These are phyloP conservation scores for Achatina immaculata DNA, from an alignment of 1,140 invertebrate genomes.

Conservation along the genomic window DNA sequence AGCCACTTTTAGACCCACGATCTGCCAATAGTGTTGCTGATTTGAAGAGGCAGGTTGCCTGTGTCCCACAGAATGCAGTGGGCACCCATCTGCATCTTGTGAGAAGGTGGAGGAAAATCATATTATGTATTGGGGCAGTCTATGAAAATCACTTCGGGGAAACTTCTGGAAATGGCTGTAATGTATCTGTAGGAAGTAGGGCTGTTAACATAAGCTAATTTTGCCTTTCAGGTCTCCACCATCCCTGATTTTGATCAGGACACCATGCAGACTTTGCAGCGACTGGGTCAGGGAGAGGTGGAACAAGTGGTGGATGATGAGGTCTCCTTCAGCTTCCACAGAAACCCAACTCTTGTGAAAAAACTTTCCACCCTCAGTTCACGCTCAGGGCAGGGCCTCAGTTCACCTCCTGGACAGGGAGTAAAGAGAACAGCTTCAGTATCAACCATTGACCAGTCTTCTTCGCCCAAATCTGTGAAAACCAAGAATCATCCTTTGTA, in stretches of 20 bases:
- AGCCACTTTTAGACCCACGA: too few species aligned
- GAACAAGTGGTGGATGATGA: slow-evolving; percentile 49
- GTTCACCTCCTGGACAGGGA: background rate
- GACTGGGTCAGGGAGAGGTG: slow-evolving; percentile 16
- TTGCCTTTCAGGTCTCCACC: slow-evolving; percentile 14
- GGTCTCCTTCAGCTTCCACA: slow-evolving; percentile 51
- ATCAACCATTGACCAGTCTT: background rate
- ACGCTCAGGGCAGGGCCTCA: background rate
- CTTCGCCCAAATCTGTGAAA: background rate
- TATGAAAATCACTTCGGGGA: too few species aligned
- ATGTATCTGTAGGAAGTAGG: background rate
- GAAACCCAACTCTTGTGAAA: slow-evolving; percentile 29
- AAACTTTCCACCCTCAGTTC: background rate
- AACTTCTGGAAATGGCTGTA: background rate
- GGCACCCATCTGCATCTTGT: too few species aligned
- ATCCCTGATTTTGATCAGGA: slow-evolving; percentile 17
- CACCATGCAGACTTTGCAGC: slow-evolving; percentile 24
- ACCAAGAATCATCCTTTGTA: background rate
- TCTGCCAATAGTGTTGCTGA: too few species aligned
- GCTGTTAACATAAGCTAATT: too few species aligned
- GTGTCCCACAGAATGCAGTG: too few species aligned
- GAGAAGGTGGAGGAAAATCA: too few species aligned
- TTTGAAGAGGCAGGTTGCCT: too few species aligned
- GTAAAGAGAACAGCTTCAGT: background rate
- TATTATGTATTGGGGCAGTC: too few species aligned